Evolutionary conservation across 30 jellyfish, hydroid and myxozoan genomes (phyloP).

Genomic region (Aurelia aurita): DNA sequence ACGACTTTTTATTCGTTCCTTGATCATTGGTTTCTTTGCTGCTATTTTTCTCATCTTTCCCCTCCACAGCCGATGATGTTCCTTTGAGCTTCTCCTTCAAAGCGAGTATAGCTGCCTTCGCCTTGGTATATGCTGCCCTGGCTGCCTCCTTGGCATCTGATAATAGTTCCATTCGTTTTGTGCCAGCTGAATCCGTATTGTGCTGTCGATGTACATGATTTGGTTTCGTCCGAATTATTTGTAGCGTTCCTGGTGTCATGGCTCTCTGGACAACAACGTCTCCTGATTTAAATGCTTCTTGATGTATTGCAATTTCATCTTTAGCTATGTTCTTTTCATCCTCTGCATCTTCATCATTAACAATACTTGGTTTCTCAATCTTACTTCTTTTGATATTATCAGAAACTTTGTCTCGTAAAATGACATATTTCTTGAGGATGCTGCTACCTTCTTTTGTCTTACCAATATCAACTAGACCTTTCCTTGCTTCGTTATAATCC

Average conservation of each 20-base stretch:
- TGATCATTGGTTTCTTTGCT: constrained; percentile 49
- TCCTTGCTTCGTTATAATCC: constrained; percentile 75
- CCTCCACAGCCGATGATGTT: constrained; percentile 10
- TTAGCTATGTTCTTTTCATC: constrained; percentile 28
- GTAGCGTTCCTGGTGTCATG: constrained; percentile 72
- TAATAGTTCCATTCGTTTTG: constrained; percentile 39
- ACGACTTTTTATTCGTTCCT: constrained; percentile 50
- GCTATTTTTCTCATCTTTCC: constrained; percentile 3
- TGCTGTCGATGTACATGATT: not conserved
- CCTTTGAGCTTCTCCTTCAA: constrained; percentile 55
- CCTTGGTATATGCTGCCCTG: constrained; percentile 62
- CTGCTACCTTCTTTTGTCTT: constrained; percentile 53
- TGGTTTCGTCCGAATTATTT: constrained; percentile 37
- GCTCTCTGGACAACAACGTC: constrained; percentile 18
- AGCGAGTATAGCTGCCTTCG: constrained; percentile 48
- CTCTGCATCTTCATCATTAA: constrained; percentile 62
- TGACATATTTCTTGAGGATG: constrained; percentile 73
- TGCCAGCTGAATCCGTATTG: constrained; percentile 12
- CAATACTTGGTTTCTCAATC: constrained; percentile 58
- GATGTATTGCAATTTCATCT: constrained; percentile 44
- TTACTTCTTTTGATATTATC: constrained; percentile 45
- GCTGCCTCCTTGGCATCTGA: constrained; percentile 71
- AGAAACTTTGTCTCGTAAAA: constrained; percentile 47
- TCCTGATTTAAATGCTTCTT: constrained; percentile 12
- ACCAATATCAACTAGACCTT: constrained; percentile 57